phyloP scores from a whole-genome alignment of 2,888 invertebrate genomes.

The Sminthurinus aureus region DNA sequence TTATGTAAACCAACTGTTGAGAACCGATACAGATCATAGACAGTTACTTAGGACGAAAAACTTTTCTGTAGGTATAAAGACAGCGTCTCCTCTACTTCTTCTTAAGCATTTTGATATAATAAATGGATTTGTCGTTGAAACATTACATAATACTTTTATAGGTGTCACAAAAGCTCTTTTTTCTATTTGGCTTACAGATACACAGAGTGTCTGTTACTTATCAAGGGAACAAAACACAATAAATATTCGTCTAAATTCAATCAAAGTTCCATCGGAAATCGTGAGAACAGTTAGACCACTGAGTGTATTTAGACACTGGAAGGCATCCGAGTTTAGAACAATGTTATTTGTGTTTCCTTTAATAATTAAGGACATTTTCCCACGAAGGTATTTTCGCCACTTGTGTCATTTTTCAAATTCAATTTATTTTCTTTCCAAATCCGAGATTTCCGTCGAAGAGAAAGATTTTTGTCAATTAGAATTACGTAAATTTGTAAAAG shows the following conservation, averaged over 20 bases:
- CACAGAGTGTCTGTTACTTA: conserved; percentile 41
- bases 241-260: neutral
- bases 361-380: neutral
- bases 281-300: neutral
- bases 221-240: conserved; percentile 4
- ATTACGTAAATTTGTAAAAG: neutral
- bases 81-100: conserved; percentile 36
- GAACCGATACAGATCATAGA: neutral
- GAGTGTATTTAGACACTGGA: neutral
- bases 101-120: conserved; percentile 45
- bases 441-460: neutral
- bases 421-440: neutral
- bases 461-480: neutral
- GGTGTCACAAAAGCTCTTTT: conserved; percentile 42
- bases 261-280: conserved; percentile 6
- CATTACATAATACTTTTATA: conserved; percentile 41
- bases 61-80: conserved; percentile 34
- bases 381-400: neutral
- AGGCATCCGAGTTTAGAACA: neutral
- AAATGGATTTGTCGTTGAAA: conserved; percentile 41
- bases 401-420: neutral
- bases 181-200: conserved; percentile 30
- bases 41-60: neutral
- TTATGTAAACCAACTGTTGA: neutral
- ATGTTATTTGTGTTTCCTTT: neutral